These are phyloP conservation scores for Pyrgilauda ruficollis DNA, from an alignment of 2,113 vertebrate species.

Conservation along the genomic window DNA sequence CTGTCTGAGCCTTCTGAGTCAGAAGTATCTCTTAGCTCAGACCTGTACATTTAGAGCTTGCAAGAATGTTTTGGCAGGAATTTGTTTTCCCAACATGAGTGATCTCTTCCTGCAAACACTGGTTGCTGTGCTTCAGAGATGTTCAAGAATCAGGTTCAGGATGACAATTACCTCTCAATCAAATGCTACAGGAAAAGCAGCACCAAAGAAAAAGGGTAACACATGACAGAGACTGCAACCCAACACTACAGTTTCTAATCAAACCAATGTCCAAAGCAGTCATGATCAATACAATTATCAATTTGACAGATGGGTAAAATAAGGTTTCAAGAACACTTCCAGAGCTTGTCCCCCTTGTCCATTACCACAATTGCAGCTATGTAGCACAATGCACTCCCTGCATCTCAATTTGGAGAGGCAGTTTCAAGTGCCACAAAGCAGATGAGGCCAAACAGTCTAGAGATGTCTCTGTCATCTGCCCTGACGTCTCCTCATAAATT, in stretches of 20 bases:
- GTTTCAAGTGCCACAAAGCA: background rate
- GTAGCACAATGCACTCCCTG: background rate
- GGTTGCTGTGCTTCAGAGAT: background rate
- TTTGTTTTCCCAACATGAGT: background rate
- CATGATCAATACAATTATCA: background rate
- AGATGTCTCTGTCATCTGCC: background rate
- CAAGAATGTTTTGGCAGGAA: background rate
- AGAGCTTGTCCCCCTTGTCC: accelerated
- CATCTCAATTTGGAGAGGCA: background rate
- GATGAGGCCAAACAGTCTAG: accelerated
- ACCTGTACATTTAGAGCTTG: background rate
- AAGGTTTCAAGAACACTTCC: background rate
- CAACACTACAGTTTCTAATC: background rate
- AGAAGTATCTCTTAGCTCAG: background rate
- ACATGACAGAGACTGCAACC: background rate
- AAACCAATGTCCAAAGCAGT: background rate
- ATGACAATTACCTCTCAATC: background rate
- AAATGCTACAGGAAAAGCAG: background rate
- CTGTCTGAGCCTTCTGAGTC: background rate
- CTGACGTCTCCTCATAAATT: background rate
- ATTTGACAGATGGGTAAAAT: background rate
- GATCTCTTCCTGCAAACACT: background rate
- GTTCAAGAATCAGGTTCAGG: background rate
- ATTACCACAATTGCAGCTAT: background rate
- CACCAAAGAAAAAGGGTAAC: background rate